Conservation (phyloP, 2,113 vertebrate species). For the Turdus rufiventris region DNA sequence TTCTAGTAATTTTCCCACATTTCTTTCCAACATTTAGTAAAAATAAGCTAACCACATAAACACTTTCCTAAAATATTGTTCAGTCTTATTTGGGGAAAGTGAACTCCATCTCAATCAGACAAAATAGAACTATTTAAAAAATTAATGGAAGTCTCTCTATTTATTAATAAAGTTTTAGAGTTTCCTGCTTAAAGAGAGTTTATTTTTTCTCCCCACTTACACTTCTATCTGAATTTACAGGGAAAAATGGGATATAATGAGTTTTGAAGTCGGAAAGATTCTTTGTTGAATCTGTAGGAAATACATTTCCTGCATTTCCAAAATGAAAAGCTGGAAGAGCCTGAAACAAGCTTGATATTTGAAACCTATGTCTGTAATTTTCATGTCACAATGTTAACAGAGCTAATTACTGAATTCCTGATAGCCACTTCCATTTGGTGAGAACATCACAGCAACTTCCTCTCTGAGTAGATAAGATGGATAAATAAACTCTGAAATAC, state of each 20-base stretch:
- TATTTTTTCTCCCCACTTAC: accelerated
- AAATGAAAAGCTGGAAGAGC: neutral
- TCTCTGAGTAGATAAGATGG: neutral
- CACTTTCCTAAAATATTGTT: neutral
- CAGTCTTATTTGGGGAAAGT: neutral
- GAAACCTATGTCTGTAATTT: neutral
- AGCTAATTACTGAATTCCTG: neutral
- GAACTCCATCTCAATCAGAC: neutral
- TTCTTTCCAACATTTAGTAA: neutral
- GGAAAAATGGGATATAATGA: neutral
- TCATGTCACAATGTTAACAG: accelerated
- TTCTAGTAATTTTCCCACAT: accelerated
- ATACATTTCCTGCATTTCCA: neutral
- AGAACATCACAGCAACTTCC: neutral
- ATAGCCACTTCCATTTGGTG: neutral
- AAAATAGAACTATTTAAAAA: neutral
- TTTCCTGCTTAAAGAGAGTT: neutral
- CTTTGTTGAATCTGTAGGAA: neutral
- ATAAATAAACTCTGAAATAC: neutral
- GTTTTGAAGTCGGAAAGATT: neutral
- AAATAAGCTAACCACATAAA: neutral
- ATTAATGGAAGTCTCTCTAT: neutral
- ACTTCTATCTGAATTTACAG: neutral
- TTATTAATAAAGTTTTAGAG: neutral
- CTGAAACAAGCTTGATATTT: accelerated